These are phyloP conservation scores for Magallana ariakensis DNA, from an alignment of 1,140 invertebrate genomes.

Conservation along the genomic window DNA sequence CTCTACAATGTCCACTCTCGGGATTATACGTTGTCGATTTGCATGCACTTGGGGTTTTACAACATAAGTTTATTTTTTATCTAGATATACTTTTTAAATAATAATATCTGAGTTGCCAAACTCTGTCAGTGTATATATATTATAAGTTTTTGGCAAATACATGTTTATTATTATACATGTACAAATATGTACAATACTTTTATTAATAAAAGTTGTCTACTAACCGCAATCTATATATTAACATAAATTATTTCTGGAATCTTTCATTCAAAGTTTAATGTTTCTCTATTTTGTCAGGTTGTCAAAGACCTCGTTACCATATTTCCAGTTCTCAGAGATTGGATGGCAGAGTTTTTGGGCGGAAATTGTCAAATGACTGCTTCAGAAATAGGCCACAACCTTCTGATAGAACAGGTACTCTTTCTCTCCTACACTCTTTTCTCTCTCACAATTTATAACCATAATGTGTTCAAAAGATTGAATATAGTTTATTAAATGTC, in stretches of 20 bases:
- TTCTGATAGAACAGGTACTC: constrained; percentile 76
- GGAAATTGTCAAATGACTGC: constrained; percentile 79
- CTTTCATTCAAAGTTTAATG: background rate
- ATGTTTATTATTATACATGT: no score
- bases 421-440: background rate
- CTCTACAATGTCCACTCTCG: background rate
- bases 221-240: background rate
- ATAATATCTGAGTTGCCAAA: no score
- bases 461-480: no score
- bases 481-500: no score
- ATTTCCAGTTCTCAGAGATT: constrained; percentile 78
- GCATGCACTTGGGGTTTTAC: background rate
- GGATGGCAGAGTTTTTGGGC: constrained; percentile 78
- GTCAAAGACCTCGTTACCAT: constrained; percentile 77
- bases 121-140: no score
- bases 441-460: background rate
- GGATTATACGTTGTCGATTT: constrained; percentile 21
- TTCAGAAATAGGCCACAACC: constrained; percentile 76
- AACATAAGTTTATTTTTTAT: background rate
- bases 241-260: background rate
- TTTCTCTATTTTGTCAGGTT: constrained; percentile 61
- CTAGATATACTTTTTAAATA: background rate
- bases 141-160: no score
- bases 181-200: no score
- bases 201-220: no score